Evolutionary conservation across 2,797 vertebrate species (phyloP).

Genomic region (Aplochiton taeniatus): DNA sequence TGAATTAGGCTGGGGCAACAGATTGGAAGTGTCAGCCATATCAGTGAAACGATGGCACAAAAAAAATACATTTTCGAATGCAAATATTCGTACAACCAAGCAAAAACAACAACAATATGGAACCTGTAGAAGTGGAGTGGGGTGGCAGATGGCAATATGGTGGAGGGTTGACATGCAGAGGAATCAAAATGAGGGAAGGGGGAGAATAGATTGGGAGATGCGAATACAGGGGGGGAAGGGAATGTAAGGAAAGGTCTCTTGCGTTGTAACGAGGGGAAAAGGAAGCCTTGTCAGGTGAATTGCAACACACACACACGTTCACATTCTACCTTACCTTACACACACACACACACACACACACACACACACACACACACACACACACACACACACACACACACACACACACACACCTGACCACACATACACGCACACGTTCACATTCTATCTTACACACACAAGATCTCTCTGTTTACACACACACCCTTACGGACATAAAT

Average conservation of each 20-base stretch:
- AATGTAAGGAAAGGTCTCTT: background rate
- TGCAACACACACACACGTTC: background rate
- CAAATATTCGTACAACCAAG: too few species aligned
- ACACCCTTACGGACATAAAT: too few species aligned
- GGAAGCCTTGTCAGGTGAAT: background rate
- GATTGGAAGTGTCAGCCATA: too few species aligned
- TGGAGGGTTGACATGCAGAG: background rate
- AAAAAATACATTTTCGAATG: too few species aligned
- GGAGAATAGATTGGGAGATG: background rate
- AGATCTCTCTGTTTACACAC: too few species aligned
- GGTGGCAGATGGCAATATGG: background rate
- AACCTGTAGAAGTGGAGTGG: background rate
- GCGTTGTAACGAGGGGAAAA: background rate
- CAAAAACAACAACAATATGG: background rate
- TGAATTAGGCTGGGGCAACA: too few species aligned
- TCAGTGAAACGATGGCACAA: too few species aligned
- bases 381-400: constrained; percentile 4
- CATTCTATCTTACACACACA: background rate
- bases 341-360: constrained; percentile 7
- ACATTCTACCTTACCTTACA: background rate
- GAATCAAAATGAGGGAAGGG: background rate
- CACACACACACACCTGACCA: background rate
- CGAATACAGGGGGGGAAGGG: background rate
- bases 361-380: background rate
- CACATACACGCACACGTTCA: background rate